Percentiles rank a stretch among this genome's conserved stretches.
Conservation (phyloP, 2,797 vertebrate species). For the Coendou prehensilis region DNA sequence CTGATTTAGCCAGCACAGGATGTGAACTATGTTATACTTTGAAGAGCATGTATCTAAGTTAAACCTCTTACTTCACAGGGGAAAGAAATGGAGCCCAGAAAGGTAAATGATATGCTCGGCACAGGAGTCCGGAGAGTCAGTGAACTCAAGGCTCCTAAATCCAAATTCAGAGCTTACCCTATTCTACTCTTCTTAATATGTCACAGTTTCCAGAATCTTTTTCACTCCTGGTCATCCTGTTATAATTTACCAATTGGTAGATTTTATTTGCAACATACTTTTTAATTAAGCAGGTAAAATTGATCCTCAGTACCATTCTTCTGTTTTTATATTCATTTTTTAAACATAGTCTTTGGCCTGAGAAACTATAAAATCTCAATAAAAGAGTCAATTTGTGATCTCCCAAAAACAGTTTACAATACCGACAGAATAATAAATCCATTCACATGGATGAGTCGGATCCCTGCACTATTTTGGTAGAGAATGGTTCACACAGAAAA, state of each 20-base stretch:
- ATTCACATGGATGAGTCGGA: not conserved
- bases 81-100: not conserved
- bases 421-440: not conserved
- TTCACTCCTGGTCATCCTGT: not conserved
- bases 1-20: not conserved
- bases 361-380: not conserved
- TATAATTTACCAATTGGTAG: not conserved
- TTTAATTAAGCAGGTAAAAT: not conserved
- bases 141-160: not conserved
- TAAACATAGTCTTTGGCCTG: not conserved
- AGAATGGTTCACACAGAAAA: not conserved
- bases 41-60: not conserved
- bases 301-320: not conserved
- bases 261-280: not conserved
- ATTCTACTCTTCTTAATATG: not conserved
- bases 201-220: not conserved
- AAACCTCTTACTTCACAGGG: not conserved
- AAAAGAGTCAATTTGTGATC: not conserved
- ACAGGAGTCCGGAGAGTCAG: not conserved
- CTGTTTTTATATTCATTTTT: not conserved
- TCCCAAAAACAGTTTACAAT: not conserved
- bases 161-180: not conserved
- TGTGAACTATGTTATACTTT: not conserved
- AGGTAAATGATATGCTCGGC: not conserved
- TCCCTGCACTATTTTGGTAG: not conserved